A percentile compares a stretch with the other conserved stretches of the same genome.
Conservation (phyloP, 2,797 vertebrate species). For the Linurgus olivaceus region DNA sequence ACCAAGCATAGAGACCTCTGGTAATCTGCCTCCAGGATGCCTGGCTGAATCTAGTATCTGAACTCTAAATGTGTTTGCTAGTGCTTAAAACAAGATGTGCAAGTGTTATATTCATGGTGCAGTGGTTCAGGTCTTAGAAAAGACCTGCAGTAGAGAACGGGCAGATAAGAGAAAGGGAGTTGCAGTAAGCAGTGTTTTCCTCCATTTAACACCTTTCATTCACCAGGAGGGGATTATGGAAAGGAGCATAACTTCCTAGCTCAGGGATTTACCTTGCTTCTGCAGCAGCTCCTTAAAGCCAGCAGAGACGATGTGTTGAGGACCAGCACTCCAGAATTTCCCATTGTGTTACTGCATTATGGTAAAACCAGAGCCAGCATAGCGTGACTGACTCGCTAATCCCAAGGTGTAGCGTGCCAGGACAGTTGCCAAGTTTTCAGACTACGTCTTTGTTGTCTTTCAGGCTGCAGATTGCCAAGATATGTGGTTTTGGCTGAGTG, state of each 20-base stretch:
- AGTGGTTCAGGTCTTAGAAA: neutral
- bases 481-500: slow-evolving; percentile 65
- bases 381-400: slow-evolving; percentile 66
- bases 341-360: neutral
- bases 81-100: neutral
- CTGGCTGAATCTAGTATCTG: neutral
- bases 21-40: neutral
- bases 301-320: neutral
- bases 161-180: neutral
- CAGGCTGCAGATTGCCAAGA: slow-evolving; percentile 51
- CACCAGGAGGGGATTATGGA: neutral
- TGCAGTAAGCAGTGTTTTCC: neutral
- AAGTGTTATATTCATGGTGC: neutral
- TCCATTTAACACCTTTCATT: neutral
- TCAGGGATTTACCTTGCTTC: neutral
- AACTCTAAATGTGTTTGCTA: neutral
- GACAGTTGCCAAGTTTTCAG: slow-evolving; percentile 55
- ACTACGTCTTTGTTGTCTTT: slow-evolving; percentile 63
- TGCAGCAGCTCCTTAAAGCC: neutral
- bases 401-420: slow-evolving; percentile 63
- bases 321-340: neutral
- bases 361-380: slow-evolving; percentile 49
- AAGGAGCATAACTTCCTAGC: neutral
- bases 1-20: neutral
- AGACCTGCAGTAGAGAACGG: neutral